These are phyloP conservation scores for Philaethria dido DNA, from an alignment of 2,888 invertebrate genomes.

Conservation along the genomic window DNA sequence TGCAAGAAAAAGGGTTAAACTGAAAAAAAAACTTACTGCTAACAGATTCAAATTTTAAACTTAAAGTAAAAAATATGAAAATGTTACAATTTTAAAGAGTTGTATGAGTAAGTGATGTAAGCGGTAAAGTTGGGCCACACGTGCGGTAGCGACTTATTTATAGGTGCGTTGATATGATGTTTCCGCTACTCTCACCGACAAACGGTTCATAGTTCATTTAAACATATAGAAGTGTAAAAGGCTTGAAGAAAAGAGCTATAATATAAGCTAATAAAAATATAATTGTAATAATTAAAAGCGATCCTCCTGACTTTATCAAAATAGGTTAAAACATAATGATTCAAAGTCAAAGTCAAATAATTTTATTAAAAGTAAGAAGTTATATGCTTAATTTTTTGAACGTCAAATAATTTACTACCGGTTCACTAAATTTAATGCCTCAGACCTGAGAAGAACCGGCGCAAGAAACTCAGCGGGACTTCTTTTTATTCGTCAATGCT, in stretches of 20 bases:
- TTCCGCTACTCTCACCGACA: constrained; percentile 48
- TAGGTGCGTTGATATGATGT: constrained; percentile 48
- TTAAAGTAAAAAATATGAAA: neutral
- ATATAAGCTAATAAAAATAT: neutral
- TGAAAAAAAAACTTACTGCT: too few species aligned
- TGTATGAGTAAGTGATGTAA: constrained; percentile 19
- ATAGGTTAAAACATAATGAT: neutral
- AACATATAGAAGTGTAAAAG: neutral
- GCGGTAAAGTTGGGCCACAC: constrained; percentile 37
- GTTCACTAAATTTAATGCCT: too few species aligned
- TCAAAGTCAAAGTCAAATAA: too few species aligned
- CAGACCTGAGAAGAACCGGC: too few species aligned
- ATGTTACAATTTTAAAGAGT: neutral
- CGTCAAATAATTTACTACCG: too few species aligned
- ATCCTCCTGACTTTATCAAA: too few species aligned
- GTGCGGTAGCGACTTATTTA: constrained; percentile 46
- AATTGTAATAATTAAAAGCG: too few species aligned
- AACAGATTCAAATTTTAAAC: neutral
- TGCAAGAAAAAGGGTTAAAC: too few species aligned
- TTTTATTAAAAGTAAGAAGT: too few species aligned
- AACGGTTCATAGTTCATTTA: constrained; percentile 42
- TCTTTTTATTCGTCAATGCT: too few species aligned
- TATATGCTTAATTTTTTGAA: too few species aligned
- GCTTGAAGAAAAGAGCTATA: neutral
- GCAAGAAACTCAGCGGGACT: too few species aligned